Percentiles rank a stretch among this genome's conserved stretches.
phyloP scores from a whole-genome alignment of 2,113 vertebrate genomes.

The Prunella himalayana region DNA sequence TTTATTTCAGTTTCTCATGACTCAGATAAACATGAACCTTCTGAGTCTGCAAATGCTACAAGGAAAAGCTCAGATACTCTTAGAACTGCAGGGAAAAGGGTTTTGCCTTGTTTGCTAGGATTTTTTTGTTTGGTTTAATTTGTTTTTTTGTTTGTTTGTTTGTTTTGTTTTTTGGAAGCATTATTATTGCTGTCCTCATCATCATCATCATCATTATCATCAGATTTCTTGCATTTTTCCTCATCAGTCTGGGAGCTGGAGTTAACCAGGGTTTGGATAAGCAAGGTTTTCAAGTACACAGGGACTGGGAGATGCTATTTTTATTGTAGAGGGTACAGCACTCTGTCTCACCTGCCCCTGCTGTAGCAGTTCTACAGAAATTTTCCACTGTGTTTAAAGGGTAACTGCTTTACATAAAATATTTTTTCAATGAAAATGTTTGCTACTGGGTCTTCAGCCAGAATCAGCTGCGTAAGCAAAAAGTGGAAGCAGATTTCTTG shows the following conservation, averaged over 20 bases:
- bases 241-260: background rate
- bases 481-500: background rate
- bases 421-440: background rate
- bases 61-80: background rate
- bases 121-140: background rate
- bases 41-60: background rate
- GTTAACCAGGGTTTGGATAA: background rate
- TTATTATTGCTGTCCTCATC: background rate
- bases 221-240: background rate
- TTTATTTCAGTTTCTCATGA: background rate
- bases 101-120: background rate
- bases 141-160: rapidly evolving
- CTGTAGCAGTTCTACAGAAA: background rate
- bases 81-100: background rate
- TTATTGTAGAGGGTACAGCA: background rate
- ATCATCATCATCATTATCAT: background rate
- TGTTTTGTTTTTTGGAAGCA: background rate
- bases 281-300: background rate
- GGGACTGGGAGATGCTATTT: background rate
- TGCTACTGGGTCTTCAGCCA: background rate
- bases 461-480: background rate
- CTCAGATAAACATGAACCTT: background rate
- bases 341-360: background rate
- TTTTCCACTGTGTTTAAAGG: background rate
- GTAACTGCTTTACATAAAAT: background rate